Percentiles rank a stretch among this genome's conserved stretches.
Evolutionary conservation across 2,113 vertebrate species (phyloP).

Genomic region (Pristiophorus japonicus): DNA sequence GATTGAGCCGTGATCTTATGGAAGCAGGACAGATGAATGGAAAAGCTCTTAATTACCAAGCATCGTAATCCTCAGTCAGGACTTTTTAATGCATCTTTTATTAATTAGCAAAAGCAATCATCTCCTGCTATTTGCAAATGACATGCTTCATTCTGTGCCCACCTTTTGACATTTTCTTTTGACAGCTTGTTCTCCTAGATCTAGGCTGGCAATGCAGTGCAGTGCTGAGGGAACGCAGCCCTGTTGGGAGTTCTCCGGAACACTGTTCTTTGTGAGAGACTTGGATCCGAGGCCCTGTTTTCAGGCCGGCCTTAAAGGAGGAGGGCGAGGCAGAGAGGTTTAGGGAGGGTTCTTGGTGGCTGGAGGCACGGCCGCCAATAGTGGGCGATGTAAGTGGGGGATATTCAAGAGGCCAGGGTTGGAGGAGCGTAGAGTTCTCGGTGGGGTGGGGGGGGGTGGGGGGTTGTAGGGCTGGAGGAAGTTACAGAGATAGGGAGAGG

Average conservation of each 20-base stretch:
- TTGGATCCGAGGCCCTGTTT: background rate
- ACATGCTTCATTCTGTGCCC: background rate
- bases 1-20: background rate
- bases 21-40: background rate
- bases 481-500: background rate
- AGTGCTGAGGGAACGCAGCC: background rate
- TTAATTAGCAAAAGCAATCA: conserved; percentile 31
- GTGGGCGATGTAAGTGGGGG: background rate
- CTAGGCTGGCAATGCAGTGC: no score
- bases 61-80: background rate
- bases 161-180: conserved; percentile 23
- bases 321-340: no score
- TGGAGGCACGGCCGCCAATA: background rate
- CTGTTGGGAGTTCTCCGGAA: background rate
- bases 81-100: conserved; percentile 30
- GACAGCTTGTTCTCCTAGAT: background rate
- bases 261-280: background rate
- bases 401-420: background rate
- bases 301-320: background rate
- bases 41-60: conserved; percentile 24
- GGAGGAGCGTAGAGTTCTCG: background rate
- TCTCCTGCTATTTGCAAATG: conserved; percentile 9
- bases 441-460: no score
- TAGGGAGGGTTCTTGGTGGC: no score
- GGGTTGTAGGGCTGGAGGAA: background rate